These are phyloP conservation scores for Ochropacha duplaris DNA, from an alignment of 2,888 invertebrate genomes.

Conservation along the genomic window DNA sequence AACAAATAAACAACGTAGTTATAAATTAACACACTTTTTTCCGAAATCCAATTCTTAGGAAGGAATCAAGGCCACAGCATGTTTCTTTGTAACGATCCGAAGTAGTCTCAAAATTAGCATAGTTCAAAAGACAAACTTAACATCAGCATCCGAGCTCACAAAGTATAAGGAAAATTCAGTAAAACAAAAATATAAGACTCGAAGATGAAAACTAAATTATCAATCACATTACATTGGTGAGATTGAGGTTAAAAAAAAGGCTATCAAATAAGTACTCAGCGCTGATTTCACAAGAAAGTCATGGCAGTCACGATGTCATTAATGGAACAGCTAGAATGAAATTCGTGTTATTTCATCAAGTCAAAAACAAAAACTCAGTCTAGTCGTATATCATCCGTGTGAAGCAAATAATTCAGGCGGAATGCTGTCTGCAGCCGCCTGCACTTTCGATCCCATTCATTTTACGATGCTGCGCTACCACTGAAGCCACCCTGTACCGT, in stretches of 20 bases:
- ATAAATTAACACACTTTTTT: no score
- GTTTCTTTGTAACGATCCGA: no score
- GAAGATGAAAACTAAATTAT: background rate
- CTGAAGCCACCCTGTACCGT: constrained; percentile 9
- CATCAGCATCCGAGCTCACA: background rate
- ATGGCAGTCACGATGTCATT: background rate
- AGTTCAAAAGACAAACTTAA: no score
- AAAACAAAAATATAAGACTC: background rate
- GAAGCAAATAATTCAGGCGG: constrained; percentile 31
- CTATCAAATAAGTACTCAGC: no score
- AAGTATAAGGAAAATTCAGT: background rate
- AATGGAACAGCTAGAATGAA: background rate
- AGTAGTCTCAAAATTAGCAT: no score
- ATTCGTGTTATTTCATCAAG: background rate
- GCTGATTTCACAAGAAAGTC: no score
- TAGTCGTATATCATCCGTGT: constrained; percentile 6
- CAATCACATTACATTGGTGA: no score
- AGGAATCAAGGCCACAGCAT: no score
- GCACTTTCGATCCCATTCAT: constrained; percentile 33
- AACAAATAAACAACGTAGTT: no score
- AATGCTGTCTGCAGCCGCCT: constrained; percentile 19
- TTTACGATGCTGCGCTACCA: constrained; percentile 33
- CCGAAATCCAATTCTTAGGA: no score
- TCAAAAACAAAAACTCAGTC: constrained; percentile 1
- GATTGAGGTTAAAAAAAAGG: no score